A percentile compares a stretch with the other conserved stretches of the same genome.
Evolutionary conservation across 2,797 vertebrate genomes (phyloP).

Genomic region (Phalloptychus januarius): DNA sequence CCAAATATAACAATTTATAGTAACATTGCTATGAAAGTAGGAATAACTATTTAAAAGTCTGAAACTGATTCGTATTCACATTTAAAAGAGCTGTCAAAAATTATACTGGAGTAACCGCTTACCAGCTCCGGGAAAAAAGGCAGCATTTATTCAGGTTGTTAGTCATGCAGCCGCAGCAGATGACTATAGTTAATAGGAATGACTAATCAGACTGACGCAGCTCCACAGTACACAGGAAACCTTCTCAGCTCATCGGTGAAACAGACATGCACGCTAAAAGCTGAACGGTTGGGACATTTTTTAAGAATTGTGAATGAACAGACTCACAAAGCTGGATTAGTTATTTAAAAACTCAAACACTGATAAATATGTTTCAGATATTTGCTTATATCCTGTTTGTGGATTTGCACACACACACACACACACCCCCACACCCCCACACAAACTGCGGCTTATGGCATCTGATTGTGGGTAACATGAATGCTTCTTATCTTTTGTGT

Average conservation of each 20-base stretch:
- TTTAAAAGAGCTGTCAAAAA: background rate
- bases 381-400: background rate
- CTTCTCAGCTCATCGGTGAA: constrained; percentile 2
- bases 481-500: constrained; percentile 21
- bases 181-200: constrained; percentile 3
- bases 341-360: background rate
- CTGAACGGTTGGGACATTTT: background rate
- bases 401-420: background rate
- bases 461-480: background rate
- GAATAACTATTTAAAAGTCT: background rate
- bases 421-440: background rate
- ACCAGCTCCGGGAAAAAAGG: background rate
- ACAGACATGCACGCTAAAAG: constrained; percentile 4
- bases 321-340: background rate
- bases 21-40: background rate
- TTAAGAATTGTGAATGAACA: background rate
- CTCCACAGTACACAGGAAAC: background rate
- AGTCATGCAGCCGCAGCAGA: constrained; percentile 1
- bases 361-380: background rate
- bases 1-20: background rate
- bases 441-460: background rate
- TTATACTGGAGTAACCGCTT: background rate
- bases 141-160: constrained; percentile 15
- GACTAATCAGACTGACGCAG: constrained; percentile 10
- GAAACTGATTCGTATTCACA: background rate